Percentiles rank a stretch among this genome's conserved stretches.
Conservation (phyloP, 2,888 invertebrate genomes). For the Cephus pulcher region DNA sequence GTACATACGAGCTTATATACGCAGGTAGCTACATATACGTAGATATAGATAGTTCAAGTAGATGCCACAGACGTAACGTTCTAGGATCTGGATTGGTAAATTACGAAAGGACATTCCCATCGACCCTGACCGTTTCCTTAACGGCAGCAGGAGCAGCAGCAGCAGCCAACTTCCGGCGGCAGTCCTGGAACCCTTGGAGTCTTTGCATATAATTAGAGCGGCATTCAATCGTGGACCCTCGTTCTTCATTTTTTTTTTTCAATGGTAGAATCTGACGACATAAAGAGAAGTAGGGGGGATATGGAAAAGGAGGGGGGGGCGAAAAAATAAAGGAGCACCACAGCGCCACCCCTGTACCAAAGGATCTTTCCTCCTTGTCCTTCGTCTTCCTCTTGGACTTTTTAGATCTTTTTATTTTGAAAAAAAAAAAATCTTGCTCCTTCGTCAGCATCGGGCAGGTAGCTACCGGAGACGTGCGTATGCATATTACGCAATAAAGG, state of each 20-base stretch:
- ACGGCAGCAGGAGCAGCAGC: not conserved
- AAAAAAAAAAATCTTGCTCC: conserved; percentile 27
- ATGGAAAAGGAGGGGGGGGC: not conserved
- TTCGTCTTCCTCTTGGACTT: not conserved
- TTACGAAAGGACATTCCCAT: not conserved
- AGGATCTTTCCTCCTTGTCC: not conserved
- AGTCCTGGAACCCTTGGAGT: conserved; percentile 22
- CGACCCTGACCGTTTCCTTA: not conserved
- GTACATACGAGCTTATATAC: not conserved
- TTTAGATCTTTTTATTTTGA: conserved; percentile 1
- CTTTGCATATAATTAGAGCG: conserved; percentile 65
- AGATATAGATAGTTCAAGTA: not conserved
- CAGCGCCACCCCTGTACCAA: not conserved
- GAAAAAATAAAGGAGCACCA: not conserved
- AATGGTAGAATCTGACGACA: conserved; percentile 8
- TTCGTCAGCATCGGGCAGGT: conserved; percentile 44
- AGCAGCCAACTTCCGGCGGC: not conserved
- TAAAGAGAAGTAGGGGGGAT: not conserved
- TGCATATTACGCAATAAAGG: conserved; percentile 55
- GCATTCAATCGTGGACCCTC: conserved; percentile 52
- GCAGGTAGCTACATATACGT: not conserved
- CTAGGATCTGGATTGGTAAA: not conserved
- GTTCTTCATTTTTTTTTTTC: conserved; percentile 30
- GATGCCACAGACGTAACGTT: not conserved
- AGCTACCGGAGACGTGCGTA: conserved; percentile 49